phyloP scores from a whole-genome alignment of 2,113 vertebrate genomes.

The Neofelis nebulosa region DNA sequence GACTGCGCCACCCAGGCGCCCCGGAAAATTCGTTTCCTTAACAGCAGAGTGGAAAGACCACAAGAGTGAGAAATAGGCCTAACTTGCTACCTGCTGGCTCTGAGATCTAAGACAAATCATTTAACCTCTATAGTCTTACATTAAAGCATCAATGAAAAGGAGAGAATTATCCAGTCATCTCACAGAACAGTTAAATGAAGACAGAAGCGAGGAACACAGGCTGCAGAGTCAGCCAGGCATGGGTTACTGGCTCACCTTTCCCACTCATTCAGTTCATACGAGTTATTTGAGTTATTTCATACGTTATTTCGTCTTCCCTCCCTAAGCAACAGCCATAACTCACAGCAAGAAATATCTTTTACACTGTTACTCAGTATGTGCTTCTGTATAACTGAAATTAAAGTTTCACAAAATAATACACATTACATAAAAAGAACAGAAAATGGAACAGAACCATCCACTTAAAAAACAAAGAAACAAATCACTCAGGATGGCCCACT shows the following conservation, averaged over 20 bases:
- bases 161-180: neutral
- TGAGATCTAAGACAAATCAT: neutral
- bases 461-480: neutral
- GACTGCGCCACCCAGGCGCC: no score
- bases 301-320: neutral
- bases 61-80: neutral
- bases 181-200: neutral
- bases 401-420: neutral
- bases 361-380: neutral
- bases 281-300: neutral
- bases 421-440: neutral
- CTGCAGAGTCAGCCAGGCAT: neutral
- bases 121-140: neutral
- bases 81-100: neutral
- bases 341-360: neutral
- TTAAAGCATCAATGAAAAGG: neutral
- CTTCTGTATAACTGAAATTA: neutral
- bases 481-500: neutral
- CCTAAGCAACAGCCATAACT: neutral
- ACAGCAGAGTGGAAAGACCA: neutral
- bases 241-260: neutral
- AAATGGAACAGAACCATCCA: neutral
- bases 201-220: neutral
- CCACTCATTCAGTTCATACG: neutral
- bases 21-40: slow-evolving; percentile 17